Evolutionary conservation across 2,888 invertebrate genomes (phyloP).

Genomic region (Eilema caniola): DNA sequence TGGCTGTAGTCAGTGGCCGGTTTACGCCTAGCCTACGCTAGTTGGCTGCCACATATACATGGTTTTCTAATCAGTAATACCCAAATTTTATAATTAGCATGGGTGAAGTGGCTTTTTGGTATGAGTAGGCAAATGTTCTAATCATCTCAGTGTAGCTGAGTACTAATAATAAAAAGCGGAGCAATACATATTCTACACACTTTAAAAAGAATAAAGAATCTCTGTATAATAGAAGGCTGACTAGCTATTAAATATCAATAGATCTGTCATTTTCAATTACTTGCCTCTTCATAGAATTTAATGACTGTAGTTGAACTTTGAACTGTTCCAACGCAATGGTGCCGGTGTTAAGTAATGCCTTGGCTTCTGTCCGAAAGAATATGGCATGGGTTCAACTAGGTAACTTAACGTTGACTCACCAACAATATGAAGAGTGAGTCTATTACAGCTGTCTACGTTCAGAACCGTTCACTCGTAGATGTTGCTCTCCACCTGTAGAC

Average conservation of each 20-base stretch:
- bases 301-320: conserved; percentile 5
- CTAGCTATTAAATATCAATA: not conserved
- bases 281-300: conserved; percentile 9
- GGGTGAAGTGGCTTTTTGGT: not conserved
- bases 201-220: not conserved
- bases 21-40: too few species aligned
- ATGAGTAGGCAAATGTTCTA: not conserved
- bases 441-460: too few species aligned
- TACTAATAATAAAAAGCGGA: not conserved
- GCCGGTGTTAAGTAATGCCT: not conserved
- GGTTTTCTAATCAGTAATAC: too few species aligned
- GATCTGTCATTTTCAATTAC: conserved; percentile 11
- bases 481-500: too few species aligned
- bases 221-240: not conserved
- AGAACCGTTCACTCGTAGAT: too few species aligned
- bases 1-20: too few species aligned
- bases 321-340: not conserved
- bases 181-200: not conserved
- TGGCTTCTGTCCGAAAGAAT: too few species aligned
- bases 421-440: too few species aligned
- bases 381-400: too few species aligned
- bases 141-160: not conserved
- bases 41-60: too few species aligned
- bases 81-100: not conserved
- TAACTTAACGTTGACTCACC: too few species aligned